phyloP scores from a whole-genome alignment of 1,140 invertebrate species.

The Ectropis grisescens region DNA sequence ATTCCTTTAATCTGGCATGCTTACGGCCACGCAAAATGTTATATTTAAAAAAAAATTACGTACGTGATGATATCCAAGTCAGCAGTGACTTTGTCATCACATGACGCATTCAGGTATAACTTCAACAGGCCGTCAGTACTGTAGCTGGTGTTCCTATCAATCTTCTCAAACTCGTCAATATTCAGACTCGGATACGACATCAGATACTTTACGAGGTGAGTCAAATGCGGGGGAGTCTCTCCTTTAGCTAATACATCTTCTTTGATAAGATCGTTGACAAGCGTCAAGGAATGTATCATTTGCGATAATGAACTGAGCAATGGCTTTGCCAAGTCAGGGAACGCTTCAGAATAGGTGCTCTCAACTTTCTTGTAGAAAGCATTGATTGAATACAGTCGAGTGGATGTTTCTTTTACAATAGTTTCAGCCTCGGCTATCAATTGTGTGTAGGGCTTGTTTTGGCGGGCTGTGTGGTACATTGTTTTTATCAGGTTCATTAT shows the following conservation, averaged over 20 bases:
- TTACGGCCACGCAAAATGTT: too few relatives aligned
- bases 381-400: slow-evolving; percentile 72
- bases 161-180: too few relatives aligned
- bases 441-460: slow-evolving; percentile 16
- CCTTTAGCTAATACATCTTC: too few relatives aligned
- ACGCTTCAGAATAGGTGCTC: slow-evolving; percentile 69
- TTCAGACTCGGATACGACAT: too few relatives aligned
- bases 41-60: too few relatives aligned
- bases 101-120: slow-evolving; percentile 17
- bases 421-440: slow-evolving; percentile 35
- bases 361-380: slow-evolving; percentile 72
- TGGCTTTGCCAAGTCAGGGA: slow-evolving; percentile 78
- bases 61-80: slow-evolving; percentile 33
- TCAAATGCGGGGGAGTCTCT: too few relatives aligned
- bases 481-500: too few relatives aligned
- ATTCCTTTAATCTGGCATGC: too few relatives aligned
- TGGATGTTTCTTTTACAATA: slow-evolving; percentile 57
- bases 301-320: slow-evolving; percentile 73
- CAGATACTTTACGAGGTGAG: too few relatives aligned
- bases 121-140: too few relatives aligned
- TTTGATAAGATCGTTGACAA: slow-evolving; percentile 56
- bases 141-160: too few relatives aligned
- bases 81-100: slow-evolving; percentile 21
- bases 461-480: too few relatives aligned
- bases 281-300: slow-evolving; percentile 71